These are phyloP conservation scores for Aphis craccivora DNA, from an alignment of 1,140 invertebrate species.

Conservation along the genomic window DNA sequence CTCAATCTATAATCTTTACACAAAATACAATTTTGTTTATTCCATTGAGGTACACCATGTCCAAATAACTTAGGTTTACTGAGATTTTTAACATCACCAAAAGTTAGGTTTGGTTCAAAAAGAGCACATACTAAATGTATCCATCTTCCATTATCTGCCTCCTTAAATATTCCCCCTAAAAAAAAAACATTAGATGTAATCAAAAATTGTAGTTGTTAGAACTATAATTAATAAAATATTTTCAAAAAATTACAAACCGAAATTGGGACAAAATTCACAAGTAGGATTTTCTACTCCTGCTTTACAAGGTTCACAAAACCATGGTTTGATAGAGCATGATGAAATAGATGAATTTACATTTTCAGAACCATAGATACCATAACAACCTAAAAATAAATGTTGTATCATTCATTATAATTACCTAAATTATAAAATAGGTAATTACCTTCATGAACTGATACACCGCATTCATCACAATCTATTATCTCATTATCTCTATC, in stretches of 20 bases:
- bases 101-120: slow-evolving; percentile 95
- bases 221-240: neutral
- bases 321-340: slow-evolving; percentile 92
- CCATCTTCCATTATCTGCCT: slow-evolving; percentile 96
- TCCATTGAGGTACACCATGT: slow-evolving; percentile 95
- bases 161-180: slow-evolving; percentile 91
- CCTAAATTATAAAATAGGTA: slow-evolving; percentile 24
- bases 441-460: slow-evolving; percentile 92
- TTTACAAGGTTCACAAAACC: slow-evolving; percentile 98
- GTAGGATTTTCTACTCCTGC: slow-evolving; percentile 84
- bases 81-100: slow-evolving; percentile 90
- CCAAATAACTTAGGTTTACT: slow-evolving; percentile 90
- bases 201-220: neutral
- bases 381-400: slow-evolving; percentile 74
- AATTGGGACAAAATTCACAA: slow-evolving; percentile 88
- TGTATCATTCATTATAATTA: neutral
- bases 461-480: slow-evolving; percentile 96
- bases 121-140: slow-evolving; percentile 96
- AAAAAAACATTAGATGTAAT: slow-evolving; percentile 39
- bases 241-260: slow-evolving; percentile 65
- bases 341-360: slow-evolving; percentile 92
- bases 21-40: slow-evolving; percentile 84
- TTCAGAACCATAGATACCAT: slow-evolving; percentile 90
- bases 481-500: slow-evolving; percentile 95
- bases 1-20: slow-evolving; percentile 88